phyloP scores from a whole-genome alignment of 1,140 invertebrate genomes.

The Drosophila punjabiensis region DNA sequence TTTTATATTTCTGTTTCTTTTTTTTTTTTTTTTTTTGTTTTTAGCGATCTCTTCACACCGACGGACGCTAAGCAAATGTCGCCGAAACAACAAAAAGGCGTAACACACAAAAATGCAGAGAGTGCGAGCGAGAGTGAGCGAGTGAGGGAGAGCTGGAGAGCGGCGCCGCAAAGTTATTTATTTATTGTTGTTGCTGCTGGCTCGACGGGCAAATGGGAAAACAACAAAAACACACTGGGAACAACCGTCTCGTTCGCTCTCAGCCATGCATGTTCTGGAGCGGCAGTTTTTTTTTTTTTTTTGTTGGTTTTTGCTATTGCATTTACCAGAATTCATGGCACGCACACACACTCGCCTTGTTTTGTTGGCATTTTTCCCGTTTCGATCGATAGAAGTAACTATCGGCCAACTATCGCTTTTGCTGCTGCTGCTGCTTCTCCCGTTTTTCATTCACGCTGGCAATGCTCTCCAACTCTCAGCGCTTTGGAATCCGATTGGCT shows the following conservation, averaged over 20 bases:
- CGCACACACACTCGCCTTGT: conserved; percentile 21
- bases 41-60: conserved; percentile 37
- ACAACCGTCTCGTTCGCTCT: conserved; percentile 4
- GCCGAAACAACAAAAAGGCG: conserved; percentile 40
- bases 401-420: conserved; percentile 7
- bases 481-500: not conserved
- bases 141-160: conserved; percentile 17
- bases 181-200: conserved; percentile 23
- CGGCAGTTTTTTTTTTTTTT: not conserved
- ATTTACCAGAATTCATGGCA: conserved; percentile 15
- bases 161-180: conserved; percentile 23
- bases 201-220: conserved; percentile 1
- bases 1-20: not conserved
- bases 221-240: not conserved
- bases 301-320: conserved; percentile 12
- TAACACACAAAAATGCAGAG: conserved; percentile 31
- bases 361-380: conserved; percentile 35
- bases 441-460: conserved; percentile 20
- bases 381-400: conserved; percentile 21
- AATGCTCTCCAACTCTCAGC: conserved; percentile 12
- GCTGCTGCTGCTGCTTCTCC: conserved; percentile 2
- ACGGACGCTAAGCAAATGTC: conserved; percentile 36
- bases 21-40: conserved; percentile 2
- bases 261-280: conserved; percentile 14
- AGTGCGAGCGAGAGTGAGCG: conserved; percentile 12